Evolutionary conservation across 2,113 vertebrate genomes (phyloP), one percentile per base, ranked within the genome.

Genomic region (Amphiprion ocellaris): DNA sequence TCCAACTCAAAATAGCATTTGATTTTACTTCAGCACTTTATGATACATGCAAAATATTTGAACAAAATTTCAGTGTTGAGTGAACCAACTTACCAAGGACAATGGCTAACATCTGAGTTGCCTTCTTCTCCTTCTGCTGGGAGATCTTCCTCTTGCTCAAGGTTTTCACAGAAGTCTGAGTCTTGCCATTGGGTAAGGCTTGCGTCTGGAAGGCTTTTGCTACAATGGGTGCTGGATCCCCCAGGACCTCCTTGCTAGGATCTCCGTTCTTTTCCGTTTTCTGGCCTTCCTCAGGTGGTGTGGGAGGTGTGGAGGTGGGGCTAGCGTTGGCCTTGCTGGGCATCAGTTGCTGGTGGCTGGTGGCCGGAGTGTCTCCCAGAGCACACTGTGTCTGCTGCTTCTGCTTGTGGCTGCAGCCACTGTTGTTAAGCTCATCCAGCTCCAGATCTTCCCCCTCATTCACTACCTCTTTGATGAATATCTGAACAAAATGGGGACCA

Each of bases 121-220:
- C 98, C 87, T 99, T 99, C 90, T 97, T 99, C 90, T 99, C 98
- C 89, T 99, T 99, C 91, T 99, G 98, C 73, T 99, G 98, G 1
- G 97, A 98, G 74, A 99, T 94, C 89, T 99, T 99, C 82, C 97
- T 96, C 88, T 96, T 97, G 94, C 95, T 99, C 74, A 99, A 85
- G 50, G 92, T 94, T 94, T 98, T 99, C 78, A 99, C 93, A 4
- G 96, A 97, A 26, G 96, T 97, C 92, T 96, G 96, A 30, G 95
- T 96, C 92, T 99, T 98, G 85, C 98, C 98, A 10, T 98, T 98
- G 77, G 96, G 96, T 94, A 99, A 95, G 58, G 97, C 91, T 88
- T 98, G 97, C 46, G 96, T 97, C 94, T 98, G 97, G 77, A 98
- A 98, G 80, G 94, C 90, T 94, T 95, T 99, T 85, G 95, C 85